phyloP scores from a whole-genome alignment of 2,888 invertebrate species.

The Ametastegia equiseti region DNA sequence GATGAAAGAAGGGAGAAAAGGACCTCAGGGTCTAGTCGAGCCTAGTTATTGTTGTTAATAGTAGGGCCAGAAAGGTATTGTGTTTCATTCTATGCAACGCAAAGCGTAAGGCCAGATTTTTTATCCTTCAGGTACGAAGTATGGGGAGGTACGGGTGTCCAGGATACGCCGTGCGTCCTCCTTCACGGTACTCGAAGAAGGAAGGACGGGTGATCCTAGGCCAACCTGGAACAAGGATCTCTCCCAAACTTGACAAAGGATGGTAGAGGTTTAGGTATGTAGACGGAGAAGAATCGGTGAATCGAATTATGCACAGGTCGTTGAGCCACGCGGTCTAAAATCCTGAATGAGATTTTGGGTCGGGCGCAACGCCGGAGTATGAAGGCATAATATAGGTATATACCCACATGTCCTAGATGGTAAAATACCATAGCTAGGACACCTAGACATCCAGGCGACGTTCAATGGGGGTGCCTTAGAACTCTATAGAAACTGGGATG shows the following conservation, averaged over 20 bases:
- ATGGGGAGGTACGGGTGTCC: not conserved
- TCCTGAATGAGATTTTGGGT: conserved; percentile 48
- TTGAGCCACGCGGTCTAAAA: conserved; percentile 56
- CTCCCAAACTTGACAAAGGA: conserved; percentile 35
- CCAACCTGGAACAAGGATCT: not conserved
- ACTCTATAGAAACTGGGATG: conserved; percentile 61
- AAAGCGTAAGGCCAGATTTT: conserved; percentile 29
- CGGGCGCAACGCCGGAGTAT: conserved; percentile 30
- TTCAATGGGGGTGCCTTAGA: conserved; percentile 44
- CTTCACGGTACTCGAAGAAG: not conserved
- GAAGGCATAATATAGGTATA: conserved; percentile 4
- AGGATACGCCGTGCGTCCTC: not conserved
- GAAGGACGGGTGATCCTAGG: conserved; percentile 20
- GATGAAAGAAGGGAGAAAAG: conserved; percentile 19
- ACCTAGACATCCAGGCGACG: conserved; percentile 3
- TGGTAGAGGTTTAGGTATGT: not conserved
- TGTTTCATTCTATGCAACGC: conserved; percentile 42
- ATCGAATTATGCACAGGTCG: conserved; percentile 69
- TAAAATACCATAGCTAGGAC: conserved; percentile 17
- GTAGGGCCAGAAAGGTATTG: conserved; percentile 67
- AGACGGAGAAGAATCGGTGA: conserved; percentile 57
- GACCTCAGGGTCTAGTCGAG: conserved; percentile 18
- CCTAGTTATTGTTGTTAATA: conserved; percentile 68
- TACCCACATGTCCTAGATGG: not conserved
- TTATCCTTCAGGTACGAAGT: conserved; percentile 28